These are phyloP conservation scores for Drosophila planitibia DNA, from an alignment of 2,888 invertebrate genomes.

Conservation along the genomic window DNA sequence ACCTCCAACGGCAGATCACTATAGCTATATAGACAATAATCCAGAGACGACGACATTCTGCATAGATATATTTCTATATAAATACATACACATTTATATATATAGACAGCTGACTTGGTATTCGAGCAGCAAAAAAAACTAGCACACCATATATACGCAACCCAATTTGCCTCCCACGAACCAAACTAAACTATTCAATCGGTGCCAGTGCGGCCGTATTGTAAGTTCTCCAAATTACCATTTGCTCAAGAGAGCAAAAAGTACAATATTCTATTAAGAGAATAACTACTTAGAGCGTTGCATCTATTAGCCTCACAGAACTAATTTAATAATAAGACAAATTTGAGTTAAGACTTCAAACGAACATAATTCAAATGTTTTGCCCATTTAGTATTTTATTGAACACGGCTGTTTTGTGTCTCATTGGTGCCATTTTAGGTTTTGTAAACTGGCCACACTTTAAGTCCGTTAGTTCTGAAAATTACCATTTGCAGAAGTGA, in stretches of 20 bases:
- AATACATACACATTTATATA: neutral
- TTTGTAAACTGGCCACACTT: slow-evolving; percentile 23
- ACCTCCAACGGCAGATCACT: slow-evolving; percentile 84
- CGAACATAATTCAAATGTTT: neutral
- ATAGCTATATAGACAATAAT: slow-evolving; percentile 65
- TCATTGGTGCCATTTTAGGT: neutral
- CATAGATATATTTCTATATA: neutral
- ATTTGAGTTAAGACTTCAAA: neutral
- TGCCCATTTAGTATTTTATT: neutral
- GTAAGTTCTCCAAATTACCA: slow-evolving; percentile 28
- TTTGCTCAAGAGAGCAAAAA: neutral
- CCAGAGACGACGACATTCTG: slow-evolving; percentile 51
- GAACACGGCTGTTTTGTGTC: neutral
- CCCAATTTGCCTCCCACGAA: slow-evolving; percentile 25
- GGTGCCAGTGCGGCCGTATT: slow-evolving; percentile 46
- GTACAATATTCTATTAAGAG: neutral
- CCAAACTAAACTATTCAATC: slow-evolving; percentile 22
- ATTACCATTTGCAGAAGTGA: neutral
- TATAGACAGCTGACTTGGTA: neutral
- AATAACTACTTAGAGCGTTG: neutral
- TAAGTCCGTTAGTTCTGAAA: neutral
- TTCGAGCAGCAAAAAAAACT: slow-evolving; percentile 1
- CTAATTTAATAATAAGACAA: neutral
- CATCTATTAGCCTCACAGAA: too few species aligned
- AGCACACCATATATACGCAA: slow-evolving; percentile 5